These are phyloP conservation scores for Ibidorhyncha struthersii DNA, from an alignment of 2,113 vertebrate species.

Conservation along the genomic window DNA sequence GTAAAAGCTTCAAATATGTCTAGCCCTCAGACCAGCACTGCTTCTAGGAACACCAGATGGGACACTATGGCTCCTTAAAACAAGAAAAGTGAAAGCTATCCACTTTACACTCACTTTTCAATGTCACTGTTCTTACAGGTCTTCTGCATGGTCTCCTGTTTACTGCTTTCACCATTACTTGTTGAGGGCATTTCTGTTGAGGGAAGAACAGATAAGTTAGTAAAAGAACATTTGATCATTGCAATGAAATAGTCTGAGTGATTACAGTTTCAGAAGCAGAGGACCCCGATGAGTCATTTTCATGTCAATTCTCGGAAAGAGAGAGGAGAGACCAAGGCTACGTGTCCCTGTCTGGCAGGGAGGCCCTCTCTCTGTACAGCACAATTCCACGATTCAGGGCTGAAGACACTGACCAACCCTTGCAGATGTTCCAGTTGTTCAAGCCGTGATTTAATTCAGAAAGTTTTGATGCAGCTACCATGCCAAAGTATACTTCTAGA, in stretches of 20 bases:
- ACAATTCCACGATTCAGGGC: not conserved
- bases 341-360: not conserved
- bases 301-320: not conserved
- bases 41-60: not conserved
- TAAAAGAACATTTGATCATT: not conserved
- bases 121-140: conserved; percentile 99
- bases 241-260: not conserved
- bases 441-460: not conserved
- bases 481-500: not conserved
- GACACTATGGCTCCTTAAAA: not conserved
- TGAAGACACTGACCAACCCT: not conserved
- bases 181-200: conserved; percentile 96
- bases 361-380: not conserved
- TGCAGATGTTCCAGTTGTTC: not conserved
- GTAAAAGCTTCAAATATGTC: not conserved
- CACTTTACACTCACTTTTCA: conserved; percentile 87
- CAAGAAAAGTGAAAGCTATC: not conserved
- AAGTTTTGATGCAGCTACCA: not conserved
- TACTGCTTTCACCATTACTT: conserved; percentile 96
- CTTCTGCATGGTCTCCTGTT: conserved; percentile 92
- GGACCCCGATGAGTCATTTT: not conserved
- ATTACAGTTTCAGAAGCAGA: not conserved
- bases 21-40: not conserved
- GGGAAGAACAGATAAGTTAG: not conserved
- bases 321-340: not conserved